Conservation (phyloP, 2,113 vertebrate genomes). For the Mobula hypostoma region DNA sequence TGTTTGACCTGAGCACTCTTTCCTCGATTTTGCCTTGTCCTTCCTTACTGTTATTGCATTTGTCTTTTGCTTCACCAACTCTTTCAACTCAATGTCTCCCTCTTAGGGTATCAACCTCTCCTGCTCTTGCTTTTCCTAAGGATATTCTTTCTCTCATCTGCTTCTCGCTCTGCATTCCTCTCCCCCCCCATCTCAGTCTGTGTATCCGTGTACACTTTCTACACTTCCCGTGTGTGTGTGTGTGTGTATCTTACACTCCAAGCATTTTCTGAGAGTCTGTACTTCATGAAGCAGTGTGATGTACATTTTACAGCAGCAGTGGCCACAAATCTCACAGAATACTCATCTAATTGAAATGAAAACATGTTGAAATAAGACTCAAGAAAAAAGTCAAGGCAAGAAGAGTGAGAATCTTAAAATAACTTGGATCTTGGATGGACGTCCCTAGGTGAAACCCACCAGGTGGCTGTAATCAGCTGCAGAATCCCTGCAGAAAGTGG, state of each 20-base stretch:
- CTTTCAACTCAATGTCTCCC: not conserved
- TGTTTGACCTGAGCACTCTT: not conserved
- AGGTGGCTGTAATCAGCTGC: slow-evolving; percentile 1
- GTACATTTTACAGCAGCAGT: not conserved
- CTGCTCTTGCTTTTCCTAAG: not conserved
- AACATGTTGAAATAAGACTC: not conserved
- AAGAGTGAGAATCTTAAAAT: not conserved
- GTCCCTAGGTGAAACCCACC: not conserved
- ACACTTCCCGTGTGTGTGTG: too few relatives aligned
- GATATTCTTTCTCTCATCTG: not conserved
- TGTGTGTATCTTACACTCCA: too few relatives aligned
- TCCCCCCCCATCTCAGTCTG: too few relatives aligned
- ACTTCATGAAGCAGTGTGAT: not conserved
- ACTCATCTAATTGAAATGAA: not conserved
- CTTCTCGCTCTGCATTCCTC: not conserved
- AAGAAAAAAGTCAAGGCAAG: not conserved
- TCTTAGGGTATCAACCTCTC: not conserved
- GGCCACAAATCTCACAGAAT: not conserved
- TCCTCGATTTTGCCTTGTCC: not conserved
- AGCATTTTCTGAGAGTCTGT: not conserved
- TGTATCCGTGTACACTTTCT: too few relatives aligned
- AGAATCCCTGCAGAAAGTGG: not conserved
- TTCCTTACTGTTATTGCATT: not conserved
- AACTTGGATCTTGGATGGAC: not conserved
- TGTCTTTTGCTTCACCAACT: not conserved